These are phyloP conservation scores for Solenopsis fugax DNA, from an alignment of 1,140 invertebrate genomes.

Conservation along the genomic window DNA sequence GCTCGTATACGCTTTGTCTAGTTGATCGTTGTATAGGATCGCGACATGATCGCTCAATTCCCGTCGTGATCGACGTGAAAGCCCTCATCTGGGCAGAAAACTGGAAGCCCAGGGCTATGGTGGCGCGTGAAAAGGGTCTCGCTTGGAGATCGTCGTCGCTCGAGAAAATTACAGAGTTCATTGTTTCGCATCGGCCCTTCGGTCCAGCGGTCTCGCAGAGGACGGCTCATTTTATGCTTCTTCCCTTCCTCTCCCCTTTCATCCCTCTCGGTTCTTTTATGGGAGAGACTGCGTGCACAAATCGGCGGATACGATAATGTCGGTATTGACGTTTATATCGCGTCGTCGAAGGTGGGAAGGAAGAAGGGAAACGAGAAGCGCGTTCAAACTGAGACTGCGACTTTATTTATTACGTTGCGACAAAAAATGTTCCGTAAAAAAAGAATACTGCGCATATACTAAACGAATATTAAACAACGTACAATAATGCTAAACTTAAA, in stretches of 20 bases:
- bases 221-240: conserved; percentile 65
- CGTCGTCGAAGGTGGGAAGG: conserved; percentile 28
- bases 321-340: conserved; percentile 49
- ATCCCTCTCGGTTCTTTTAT: conserved; percentile 54
- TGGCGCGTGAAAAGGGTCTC: conserved; percentile 74
- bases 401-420: conserved; percentile 9
- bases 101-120: conserved; percentile 72
- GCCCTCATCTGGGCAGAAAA: conserved; percentile 62
- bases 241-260: too few species aligned
- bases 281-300: conserved; percentile 49
- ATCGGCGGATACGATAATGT: conserved; percentile 65
- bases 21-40: conserved; percentile 43
- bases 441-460: background rate
- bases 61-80: conserved; percentile 59
- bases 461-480: conserved; percentile 1
- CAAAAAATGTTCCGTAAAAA: background rate
- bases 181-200: conserved; percentile 73
- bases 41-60: conserved; percentile 72
- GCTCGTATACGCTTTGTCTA: conserved; percentile 25
- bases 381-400: conserved; percentile 2
- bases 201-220: conserved; percentile 18
- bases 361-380: conserved; percentile 59
- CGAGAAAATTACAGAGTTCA: conserved; percentile 78
- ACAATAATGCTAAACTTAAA: background rate
- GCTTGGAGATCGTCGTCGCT: conserved; percentile 68